Evolutionary conservation across 2,888 invertebrate genomes (phyloP).

Genomic region (Phengaris arion): DNA sequence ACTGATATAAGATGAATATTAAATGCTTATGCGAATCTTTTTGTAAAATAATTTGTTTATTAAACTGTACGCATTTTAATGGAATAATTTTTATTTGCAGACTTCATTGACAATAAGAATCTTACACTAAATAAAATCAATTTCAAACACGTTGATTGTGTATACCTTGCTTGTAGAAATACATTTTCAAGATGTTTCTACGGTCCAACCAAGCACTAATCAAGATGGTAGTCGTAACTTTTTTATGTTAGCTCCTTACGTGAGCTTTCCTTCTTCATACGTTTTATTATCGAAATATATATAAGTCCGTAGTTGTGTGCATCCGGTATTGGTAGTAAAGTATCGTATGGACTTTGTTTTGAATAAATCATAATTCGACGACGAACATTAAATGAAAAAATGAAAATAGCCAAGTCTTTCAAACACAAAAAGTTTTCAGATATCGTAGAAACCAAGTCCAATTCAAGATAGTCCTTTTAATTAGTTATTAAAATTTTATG

Average conservation of each 20-base stretch:
- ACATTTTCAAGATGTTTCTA: constrained; percentile 21
- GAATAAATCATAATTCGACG: constrained; percentile 4
- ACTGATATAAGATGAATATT: too few relatives aligned
- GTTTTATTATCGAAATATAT: constrained; percentile 37
- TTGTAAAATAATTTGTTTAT: too few relatives aligned
- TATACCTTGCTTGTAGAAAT: constrained; percentile 4
- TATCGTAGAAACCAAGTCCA: too few relatives aligned
- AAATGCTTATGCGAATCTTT: too few relatives aligned
- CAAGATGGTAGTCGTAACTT: constrained; percentile 39
- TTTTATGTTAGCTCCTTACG: constrained; percentile 35
- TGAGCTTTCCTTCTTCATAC: constrained; percentile 28
- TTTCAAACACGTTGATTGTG: not conserved
- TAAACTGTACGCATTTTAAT: too few relatives aligned
- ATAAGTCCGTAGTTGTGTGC: constrained; percentile 28
- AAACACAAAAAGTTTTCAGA: too few relatives aligned
- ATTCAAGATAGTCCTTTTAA: too few relatives aligned
- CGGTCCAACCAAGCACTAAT: constrained; percentile 36
- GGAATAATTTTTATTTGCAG: too few relatives aligned
- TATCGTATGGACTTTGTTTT: constrained; percentile 23
- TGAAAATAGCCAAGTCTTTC: too few relatives aligned
- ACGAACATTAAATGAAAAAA: too few relatives aligned
- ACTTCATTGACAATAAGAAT: not conserved
- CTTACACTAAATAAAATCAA: not conserved
- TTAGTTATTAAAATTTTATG: too few relatives aligned
- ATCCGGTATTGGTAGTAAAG: constrained; percentile 15